phyloP scores from a whole-genome alignment of 92 coral and sea anemone genomes.

The Parazoanthus swiftii region DNA sequence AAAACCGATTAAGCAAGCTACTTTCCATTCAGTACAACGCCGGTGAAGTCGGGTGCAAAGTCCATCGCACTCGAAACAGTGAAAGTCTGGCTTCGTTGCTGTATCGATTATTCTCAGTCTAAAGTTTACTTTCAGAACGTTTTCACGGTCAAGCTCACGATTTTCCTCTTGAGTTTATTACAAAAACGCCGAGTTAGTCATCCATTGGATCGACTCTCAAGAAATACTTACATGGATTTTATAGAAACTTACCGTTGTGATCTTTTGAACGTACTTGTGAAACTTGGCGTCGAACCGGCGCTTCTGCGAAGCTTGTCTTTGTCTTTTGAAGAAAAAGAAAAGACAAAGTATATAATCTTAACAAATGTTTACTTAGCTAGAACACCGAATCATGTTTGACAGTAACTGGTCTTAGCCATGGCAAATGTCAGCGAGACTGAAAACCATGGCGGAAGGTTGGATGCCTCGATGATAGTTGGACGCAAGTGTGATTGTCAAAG shows the following conservation, averaged over 20 bases:
- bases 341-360: not conserved
- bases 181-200: not conserved
- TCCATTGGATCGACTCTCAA: not conserved
- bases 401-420: not conserved
- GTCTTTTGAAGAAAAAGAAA: slow-evolving; percentile 23
- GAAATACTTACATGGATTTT: slow-evolving; percentile 53
- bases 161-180: not conserved
- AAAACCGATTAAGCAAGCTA: too few species aligned
- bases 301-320: slow-evolving; percentile 35
- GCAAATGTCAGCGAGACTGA: not conserved
- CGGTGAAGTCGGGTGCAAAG: too few species aligned
- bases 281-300: slow-evolving; percentile 84
- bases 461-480: not conserved
- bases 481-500: not conserved
- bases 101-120: too few species aligned
- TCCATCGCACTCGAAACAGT: too few species aligned
- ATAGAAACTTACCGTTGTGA: slow-evolving; percentile 79
- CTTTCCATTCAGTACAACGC: too few species aligned
- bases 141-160: not conserved
- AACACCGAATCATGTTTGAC: too few species aligned
- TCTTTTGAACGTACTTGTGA: slow-evolving; percentile 85
- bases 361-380: not conserved
- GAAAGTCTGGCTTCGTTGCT: too few species aligned
- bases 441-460: not conserved
- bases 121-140: too few species aligned